Evolutionary conservation across 2,797 vertebrate species (phyloP).

Genomic region (Orientallactaga sibirica): DNA sequence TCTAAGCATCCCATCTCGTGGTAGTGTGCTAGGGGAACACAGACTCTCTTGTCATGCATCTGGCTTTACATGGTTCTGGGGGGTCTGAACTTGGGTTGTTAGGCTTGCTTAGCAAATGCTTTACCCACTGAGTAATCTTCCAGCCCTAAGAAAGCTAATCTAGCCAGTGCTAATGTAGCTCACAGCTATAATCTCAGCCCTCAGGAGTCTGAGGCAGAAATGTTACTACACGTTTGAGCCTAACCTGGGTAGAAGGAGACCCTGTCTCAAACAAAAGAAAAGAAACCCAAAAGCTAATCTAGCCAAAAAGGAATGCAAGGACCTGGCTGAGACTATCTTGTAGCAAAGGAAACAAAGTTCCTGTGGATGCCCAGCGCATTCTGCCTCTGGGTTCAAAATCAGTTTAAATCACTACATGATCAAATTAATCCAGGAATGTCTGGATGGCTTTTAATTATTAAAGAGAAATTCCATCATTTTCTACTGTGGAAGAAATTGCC

Average conservation of each 20-base stretch:
- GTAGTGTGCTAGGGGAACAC: too few relatives aligned
- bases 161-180: background rate
- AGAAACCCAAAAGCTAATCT: background rate
- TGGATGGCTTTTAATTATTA: conserved; percentile 48
- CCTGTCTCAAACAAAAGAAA: background rate
- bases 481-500: conserved; percentile 44
- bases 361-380: background rate
- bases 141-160: conserved; percentile 2
- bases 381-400: conserved; percentile 50
- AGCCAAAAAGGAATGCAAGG: background rate
- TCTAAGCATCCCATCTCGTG: too few relatives aligned
- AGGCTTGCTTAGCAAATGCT: too few relatives aligned
- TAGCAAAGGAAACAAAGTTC: conserved; percentile 24
- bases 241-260: background rate
- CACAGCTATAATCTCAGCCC: background rate
- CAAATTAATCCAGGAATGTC: conserved; percentile 57
- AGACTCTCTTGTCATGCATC: too few relatives aligned
- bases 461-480: conserved; percentile 47
- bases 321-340: background rate
- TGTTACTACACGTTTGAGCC: background rate
- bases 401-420: conserved; percentile 1
- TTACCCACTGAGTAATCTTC: too few relatives aligned
- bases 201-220: background rate
- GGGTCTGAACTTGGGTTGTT: too few relatives aligned
- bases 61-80: too few relatives aligned